A percentile compares a stretch with the other conserved stretches of the same genome.
Conservation (phyloP, 2,113 vertebrate species). For the Crotophaga sulcirostris region DNA sequence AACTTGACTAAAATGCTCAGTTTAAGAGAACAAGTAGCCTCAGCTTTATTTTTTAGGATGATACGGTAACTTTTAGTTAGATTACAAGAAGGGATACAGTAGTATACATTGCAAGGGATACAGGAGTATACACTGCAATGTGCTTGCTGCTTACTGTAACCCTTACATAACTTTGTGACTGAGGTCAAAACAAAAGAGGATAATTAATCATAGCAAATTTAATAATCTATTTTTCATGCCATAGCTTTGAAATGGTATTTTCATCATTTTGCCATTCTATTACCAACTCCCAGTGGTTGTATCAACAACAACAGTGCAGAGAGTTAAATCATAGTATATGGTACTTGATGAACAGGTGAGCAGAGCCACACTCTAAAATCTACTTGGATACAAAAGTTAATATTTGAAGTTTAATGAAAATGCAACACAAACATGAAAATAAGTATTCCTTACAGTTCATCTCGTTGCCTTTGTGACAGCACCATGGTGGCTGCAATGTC, state of each 20-base stretch:
- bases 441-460: constrained; percentile 91
- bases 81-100: neutral
- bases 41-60: neutral
- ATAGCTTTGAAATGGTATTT: neutral
- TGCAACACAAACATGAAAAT: neutral
- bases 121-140: neutral
- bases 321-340: neutral
- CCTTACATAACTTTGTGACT: neutral
- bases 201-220: neutral
- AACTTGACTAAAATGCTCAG: neutral
- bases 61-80: neutral
- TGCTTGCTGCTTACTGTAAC: neutral
- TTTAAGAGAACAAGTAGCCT: neutral
- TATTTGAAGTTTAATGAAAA: neutral
- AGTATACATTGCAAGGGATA: no score
- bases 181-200: neutral
- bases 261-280: neutral
- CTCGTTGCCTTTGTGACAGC: constrained; percentile 99
- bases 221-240: neutral
- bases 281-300: neutral
- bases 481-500: constrained; percentile 87
- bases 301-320: neutral
- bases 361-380: neutral
- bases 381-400: neutral
- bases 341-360: neutral